Conservation (phyloP, 2,797 vertebrate genomes). For the Morelia viridis region DNA sequence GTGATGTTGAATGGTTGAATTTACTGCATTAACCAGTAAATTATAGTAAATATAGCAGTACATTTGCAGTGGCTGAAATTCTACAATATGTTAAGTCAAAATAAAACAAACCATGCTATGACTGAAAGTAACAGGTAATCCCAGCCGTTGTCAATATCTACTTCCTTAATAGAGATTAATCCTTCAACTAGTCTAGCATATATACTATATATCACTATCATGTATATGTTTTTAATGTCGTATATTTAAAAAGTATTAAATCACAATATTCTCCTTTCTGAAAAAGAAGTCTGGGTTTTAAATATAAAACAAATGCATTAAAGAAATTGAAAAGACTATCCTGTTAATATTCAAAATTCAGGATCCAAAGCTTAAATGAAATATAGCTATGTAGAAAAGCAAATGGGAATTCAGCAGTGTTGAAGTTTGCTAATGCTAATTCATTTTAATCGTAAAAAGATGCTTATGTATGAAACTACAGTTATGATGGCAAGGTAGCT, state of each 20-base stretch:
- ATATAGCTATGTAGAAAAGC: background rate
- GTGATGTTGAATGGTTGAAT: too few species aligned
- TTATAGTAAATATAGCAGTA: too few species aligned
- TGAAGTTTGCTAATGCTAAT: background rate
- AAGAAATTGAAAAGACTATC: background rate
- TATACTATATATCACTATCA: background rate
- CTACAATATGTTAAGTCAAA: too few species aligned
- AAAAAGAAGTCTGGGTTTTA: background rate
- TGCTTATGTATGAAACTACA: background rate
- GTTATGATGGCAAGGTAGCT: background rate
- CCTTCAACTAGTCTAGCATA: slow-evolving; percentile 47
- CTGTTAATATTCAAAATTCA: background rate
- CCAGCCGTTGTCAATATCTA: too few species aligned
- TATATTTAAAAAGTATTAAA: slow-evolving; percentile 50
- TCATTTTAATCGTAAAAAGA: background rate
- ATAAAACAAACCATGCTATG: too few species aligned
- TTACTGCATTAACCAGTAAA: too few species aligned
- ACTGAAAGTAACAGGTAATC: too few species aligned
- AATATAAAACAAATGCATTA: background rate
- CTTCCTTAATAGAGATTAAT: slow-evolving; percentile 50
- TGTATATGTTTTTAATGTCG: slow-evolving; percentile 52
- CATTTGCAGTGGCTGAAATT: too few species aligned
- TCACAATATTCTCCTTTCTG: slow-evolving; percentile 15
- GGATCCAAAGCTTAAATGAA: background rate
- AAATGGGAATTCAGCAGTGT: background rate